Percentiles rank a stretch among this genome's conserved stretches.
phyloP scores from a whole-genome alignment of 2,888 invertebrate genomes.

The Strigamia transsilvanica region DNA sequence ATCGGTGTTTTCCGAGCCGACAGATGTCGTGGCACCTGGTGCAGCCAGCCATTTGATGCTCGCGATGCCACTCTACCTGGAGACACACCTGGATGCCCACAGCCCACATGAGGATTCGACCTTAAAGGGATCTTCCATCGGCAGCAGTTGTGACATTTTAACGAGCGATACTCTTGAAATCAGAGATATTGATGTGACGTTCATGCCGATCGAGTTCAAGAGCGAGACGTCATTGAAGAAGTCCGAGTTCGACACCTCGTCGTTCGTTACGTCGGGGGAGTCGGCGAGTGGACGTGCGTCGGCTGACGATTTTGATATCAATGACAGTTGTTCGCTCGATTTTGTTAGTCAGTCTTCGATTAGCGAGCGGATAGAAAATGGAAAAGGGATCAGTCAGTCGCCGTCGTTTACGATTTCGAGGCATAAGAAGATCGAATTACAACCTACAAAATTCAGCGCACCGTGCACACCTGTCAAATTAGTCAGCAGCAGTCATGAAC shows the following conservation, averaged over 20 bases:
- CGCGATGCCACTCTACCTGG: constrained; percentile 10
- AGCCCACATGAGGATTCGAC: constrained; percentile 44
- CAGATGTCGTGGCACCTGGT: constrained; percentile 65
- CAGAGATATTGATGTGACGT: constrained; percentile 20
- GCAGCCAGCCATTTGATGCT: constrained; percentile 50
- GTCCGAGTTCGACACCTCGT: neutral
- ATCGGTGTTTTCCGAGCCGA: constrained; percentile 79
- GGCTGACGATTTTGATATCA: neutral
- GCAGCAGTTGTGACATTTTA: constrained; percentile 52
- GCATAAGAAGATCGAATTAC: constrained; percentile 72
- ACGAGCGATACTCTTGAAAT: constrained; percentile 18
- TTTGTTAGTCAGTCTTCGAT: neutral
- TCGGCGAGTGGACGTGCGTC: neutral
- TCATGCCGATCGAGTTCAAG: neutral
- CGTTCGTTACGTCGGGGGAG: neutral
- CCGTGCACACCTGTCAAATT: constrained; percentile 56
- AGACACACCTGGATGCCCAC: constrained; percentile 51
- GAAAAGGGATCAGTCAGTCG: neutral
- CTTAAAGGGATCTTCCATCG: constrained; percentile 51
- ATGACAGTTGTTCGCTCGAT: neutral
- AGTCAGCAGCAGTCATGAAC: constrained; percentile 33
- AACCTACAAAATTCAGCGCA: constrained; percentile 65
- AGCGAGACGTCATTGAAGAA: neutral
- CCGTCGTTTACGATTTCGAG: constrained; percentile 70
- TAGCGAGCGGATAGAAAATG: neutral